Conservation (phyloP, 2,797 vertebrate species). For the Malurus leucopterus region DNA sequence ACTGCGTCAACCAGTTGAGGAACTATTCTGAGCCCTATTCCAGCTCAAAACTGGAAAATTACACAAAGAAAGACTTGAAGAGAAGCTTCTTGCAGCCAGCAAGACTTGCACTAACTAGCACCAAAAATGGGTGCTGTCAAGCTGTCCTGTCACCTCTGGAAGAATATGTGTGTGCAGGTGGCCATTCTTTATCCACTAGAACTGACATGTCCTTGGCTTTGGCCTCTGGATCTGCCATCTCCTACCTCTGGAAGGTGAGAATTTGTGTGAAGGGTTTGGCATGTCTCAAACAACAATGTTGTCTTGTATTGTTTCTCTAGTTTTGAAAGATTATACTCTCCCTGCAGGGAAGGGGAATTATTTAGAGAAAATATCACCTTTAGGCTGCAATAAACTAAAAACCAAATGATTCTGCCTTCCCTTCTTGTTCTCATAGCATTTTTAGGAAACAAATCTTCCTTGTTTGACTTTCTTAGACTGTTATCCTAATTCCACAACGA, state of each 20-base stretch:
- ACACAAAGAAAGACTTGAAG: background rate
- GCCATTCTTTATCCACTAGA: background rate
- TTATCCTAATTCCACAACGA: slow-evolving; percentile 63
- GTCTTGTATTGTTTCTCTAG: background rate
- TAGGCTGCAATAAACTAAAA: background rate
- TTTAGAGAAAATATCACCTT: background rate
- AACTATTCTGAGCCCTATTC: background rate
- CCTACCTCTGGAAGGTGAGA: background rate
- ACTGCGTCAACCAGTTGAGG: background rate
- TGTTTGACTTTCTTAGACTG: slow-evolving; percentile 59
- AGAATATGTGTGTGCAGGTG: fast-evolving
- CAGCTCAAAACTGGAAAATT: background rate
- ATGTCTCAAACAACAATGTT: background rate
- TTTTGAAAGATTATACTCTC: background rate
- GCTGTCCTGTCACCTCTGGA: fast-evolving
- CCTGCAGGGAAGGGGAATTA: background rate
- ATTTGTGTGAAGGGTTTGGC: background rate
- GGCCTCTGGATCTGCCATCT: background rate
- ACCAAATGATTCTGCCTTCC: background rate
- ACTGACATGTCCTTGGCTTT: background rate
- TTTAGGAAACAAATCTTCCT: slow-evolving; percentile 77
- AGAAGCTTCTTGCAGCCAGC: background rate
- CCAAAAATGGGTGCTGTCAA: fast-evolving
- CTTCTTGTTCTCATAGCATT: slow-evolving; percentile 69
- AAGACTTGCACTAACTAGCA: background rate